Conservation (phyloP, 2,797 vertebrate species). For the Bryconaethiops microstoma region DNA sequence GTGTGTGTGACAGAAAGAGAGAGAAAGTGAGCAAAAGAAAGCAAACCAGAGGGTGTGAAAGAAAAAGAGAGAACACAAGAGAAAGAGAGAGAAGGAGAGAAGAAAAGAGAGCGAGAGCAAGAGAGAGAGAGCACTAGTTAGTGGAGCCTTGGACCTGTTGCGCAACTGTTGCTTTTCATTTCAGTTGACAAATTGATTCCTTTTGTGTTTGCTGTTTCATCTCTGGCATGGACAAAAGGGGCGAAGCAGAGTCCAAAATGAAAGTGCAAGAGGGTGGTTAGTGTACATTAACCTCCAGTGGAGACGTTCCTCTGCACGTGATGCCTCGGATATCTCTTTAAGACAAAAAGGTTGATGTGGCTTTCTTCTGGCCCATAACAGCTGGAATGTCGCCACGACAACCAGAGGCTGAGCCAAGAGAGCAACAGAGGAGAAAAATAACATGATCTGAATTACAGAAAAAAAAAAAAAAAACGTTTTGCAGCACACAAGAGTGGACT, state of each 20-base stretch:
- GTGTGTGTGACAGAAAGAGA: not conserved
- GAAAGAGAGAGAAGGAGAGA: not conserved
- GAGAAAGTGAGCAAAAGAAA: not conserved
- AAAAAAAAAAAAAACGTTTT: constrained; percentile 21
- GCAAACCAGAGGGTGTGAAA: not conserved
- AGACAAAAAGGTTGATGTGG: constrained; percentile 29
- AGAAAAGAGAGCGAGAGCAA: not conserved
- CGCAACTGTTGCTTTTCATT: constrained; percentile 48
- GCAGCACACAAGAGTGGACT: constrained; percentile 30
- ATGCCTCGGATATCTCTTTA: constrained; percentile 6
- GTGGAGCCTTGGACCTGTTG: constrained; percentile 40
- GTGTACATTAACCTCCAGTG: constrained; percentile 23
- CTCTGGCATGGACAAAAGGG: constrained; percentile 11
- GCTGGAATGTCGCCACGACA: constrained; percentile 46
- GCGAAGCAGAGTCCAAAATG: not conserved
- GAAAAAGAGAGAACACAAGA: not conserved
- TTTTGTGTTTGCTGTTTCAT: constrained; percentile 18
- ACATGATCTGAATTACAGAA: constrained; percentile 41
- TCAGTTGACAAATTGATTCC: constrained; percentile 36
- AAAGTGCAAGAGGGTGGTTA: not conserved
- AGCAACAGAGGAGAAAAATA: constrained; percentile 44
- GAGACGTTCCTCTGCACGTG: constrained; percentile 29
- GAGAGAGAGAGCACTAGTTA: not conserved
- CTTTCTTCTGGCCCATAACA: constrained; percentile 21
- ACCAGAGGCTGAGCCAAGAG: constrained; percentile 41